Conservation (phyloP, 2,113 vertebrate genomes). For the Todiramphus chloris region DNA sequence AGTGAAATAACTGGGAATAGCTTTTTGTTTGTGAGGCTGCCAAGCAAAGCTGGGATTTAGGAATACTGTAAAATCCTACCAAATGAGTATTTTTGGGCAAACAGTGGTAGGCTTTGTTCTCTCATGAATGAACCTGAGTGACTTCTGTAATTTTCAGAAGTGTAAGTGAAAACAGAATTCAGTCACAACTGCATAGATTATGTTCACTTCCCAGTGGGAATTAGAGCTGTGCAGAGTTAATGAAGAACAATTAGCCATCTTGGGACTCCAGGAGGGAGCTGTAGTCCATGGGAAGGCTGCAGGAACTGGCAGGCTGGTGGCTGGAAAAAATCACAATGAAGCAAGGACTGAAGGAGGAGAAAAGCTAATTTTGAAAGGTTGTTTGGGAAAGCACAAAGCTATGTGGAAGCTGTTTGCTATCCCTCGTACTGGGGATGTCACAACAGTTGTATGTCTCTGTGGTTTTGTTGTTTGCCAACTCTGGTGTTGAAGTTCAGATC, state of each 20-base stretch:
- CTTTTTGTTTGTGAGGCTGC: not conserved
- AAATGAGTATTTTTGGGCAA: not conserved
- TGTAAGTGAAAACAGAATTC: not conserved
- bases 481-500: not conserved
- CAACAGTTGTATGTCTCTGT: not conserved
- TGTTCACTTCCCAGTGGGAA: not conserved
- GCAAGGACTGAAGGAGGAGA: not conserved
- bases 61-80: not conserved
- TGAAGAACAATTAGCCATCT: not conserved
- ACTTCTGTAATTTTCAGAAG: not conserved
- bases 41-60: not conserved
- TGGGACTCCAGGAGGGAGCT: not conserved
- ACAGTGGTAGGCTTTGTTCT: not conserved
- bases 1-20: not conserved
- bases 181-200: not conserved
- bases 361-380: not conserved
- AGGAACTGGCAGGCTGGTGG: not conserved
- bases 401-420: not conserved
- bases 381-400: not conserved
- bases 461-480: not conserved
- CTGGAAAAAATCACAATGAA: not conserved
- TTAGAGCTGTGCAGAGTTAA: not conserved
- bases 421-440: not conserved
- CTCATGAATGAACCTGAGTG: not conserved
- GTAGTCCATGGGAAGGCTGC: not conserved